Conservation (phyloP, 2,797 vertebrate species). For the Remorina albescens region DNA sequence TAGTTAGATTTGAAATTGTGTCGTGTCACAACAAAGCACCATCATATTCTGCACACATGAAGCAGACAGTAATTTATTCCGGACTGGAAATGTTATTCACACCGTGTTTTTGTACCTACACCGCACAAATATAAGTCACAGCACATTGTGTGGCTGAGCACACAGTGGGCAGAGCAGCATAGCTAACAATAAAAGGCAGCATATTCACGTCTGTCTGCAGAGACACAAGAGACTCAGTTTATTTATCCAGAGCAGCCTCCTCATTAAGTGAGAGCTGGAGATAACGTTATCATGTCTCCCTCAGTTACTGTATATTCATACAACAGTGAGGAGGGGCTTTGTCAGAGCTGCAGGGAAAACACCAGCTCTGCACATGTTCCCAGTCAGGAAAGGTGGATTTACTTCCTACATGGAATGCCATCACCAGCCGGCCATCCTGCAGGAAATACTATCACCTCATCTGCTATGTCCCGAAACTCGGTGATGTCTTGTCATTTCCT, state of each 20-base stretch:
- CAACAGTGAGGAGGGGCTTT: background rate
- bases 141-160: constrained; percentile 7
- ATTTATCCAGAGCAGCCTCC: constrained; percentile 2
- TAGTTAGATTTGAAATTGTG: constrained; percentile 18
- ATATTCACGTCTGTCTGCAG: constrained; percentile 30
- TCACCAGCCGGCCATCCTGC: too few relatives aligned
- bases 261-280: background rate
- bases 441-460: background rate
- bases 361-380: constrained; percentile 9
- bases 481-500: too few relatives aligned
- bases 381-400: background rate
- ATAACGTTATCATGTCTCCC: background rate
- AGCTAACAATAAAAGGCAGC: constrained; percentile 3
- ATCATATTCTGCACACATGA: background rate
- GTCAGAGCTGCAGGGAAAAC: background rate
- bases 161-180: background rate
- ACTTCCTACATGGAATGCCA: too few relatives aligned
- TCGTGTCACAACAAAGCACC: constrained; percentile 13
- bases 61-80: constrained; percentile 21
- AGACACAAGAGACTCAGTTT: background rate
- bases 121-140: constrained; percentile 6
- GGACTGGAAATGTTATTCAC: background rate
- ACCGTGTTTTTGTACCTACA: background rate
- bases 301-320: background rate
- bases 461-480: too few relatives aligned